phyloP scores from a whole-genome alignment of 2,797 vertebrate genomes.

The Myotis findleyi region DNA sequence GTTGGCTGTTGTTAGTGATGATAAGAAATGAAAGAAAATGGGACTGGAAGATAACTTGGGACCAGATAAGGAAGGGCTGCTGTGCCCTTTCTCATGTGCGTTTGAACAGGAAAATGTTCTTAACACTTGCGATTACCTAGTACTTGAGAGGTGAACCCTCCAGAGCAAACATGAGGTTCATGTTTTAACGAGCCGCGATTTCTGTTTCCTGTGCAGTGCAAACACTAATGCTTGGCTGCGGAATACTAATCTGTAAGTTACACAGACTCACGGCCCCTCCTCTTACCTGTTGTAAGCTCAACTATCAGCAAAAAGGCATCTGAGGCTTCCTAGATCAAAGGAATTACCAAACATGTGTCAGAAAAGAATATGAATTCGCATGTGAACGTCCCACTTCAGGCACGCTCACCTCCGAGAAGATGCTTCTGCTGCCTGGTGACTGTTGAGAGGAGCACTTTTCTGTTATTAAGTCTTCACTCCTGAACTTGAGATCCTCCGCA shows the following conservation, averaged over 20 bases:
- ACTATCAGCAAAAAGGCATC: background rate
- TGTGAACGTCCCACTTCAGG: background rate
- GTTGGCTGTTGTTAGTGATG: background rate
- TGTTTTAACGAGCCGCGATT: background rate
- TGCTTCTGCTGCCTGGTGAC: slow-evolving; percentile 90
- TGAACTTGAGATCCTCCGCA: slow-evolving; percentile 91
- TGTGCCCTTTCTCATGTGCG: background rate
- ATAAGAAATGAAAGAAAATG: background rate
- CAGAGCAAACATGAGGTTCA: background rate
- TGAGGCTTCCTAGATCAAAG: slow-evolving; percentile 22
- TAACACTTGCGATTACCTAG: background rate
- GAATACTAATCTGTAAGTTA: background rate
- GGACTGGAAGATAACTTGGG: background rate
- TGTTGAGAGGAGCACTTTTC: slow-evolving; percentile 91
- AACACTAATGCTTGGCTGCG: background rate
- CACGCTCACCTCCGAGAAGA: slow-evolving; percentile 91
- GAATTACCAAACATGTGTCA: background rate
- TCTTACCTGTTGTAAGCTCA: background rate
- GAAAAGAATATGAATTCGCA: background rate
- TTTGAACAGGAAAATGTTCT: background rate
- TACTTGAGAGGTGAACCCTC: background rate
- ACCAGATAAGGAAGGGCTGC: background rate
- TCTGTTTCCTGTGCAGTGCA: background rate
- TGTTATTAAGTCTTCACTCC: slow-evolving; percentile 89
- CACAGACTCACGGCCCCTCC: background rate